Evolutionary conservation across 2,113 vertebrate genomes (phyloP).

Genomic region (Perca flavescens): DNA sequence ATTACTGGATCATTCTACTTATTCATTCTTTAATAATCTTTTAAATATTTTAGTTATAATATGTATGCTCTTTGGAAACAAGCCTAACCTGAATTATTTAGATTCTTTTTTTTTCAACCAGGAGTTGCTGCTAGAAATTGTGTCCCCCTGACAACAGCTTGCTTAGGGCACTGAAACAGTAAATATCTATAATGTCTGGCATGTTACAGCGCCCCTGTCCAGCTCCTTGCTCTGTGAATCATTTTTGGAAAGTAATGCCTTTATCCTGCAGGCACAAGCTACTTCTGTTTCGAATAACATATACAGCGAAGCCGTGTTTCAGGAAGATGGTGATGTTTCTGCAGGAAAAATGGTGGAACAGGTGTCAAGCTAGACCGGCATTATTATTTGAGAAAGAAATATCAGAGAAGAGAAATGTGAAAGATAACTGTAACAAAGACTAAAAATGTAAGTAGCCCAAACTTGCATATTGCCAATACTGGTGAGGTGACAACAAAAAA

Average conservation of each 20-base stretch:
- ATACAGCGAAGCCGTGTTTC: slow-evolving; percentile 2
- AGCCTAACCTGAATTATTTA: slow-evolving; percentile 36
- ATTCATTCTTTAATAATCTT: not conserved
- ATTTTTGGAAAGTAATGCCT: slow-evolving; percentile 41
- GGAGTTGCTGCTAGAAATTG: slow-evolving; percentile 5
- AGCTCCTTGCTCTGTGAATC: slow-evolving; percentile 33
- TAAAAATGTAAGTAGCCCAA: not conserved
- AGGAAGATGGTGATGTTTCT: not conserved
- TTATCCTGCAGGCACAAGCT: slow-evolving; percentile 34
- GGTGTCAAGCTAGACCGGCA: not conserved
- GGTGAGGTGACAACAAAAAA: not conserved
- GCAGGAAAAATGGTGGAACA: slow-evolving; percentile 5
- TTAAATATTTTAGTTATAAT: not conserved
- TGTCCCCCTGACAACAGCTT: slow-evolving; percentile 30
- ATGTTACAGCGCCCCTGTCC: slow-evolving; percentile 23
- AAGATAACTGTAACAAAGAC: not conserved
- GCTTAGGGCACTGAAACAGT: slow-evolving; percentile 36
- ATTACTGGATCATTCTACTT: not conserved
- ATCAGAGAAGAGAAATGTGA: not conserved
- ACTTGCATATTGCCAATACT: not conserved
- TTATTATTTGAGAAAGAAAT: not conserved
- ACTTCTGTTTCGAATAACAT: not conserved
- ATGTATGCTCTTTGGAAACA: slow-evolving; percentile 22
- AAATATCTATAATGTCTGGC: slow-evolving; percentile 51
- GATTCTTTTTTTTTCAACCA: slow-evolving; percentile 21